phyloP scores from a whole-genome alignment of 2,888 invertebrate species.

The Leptopterna dolabrata region DNA sequence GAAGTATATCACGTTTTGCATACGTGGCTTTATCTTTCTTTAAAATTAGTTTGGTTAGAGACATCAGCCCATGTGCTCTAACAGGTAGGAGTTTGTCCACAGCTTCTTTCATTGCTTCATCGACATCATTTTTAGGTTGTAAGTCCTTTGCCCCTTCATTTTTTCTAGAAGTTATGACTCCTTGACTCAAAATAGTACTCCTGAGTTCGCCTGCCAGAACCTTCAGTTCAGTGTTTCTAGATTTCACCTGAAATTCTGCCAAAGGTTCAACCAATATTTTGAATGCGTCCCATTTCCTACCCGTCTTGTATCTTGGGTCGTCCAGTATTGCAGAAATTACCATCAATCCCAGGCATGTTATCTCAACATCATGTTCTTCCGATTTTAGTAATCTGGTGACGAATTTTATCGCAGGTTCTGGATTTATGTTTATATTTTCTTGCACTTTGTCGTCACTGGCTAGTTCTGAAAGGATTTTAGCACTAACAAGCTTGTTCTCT shows the following conservation, averaged over 20 bases:
- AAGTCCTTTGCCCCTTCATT: not conserved
- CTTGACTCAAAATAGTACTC: slow-evolving; percentile 65
- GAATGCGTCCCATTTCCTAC: slow-evolving; percentile 65
- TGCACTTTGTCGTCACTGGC: slow-evolving; percentile 66
- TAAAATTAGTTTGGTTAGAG: slow-evolving; percentile 78
- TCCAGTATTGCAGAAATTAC: slow-evolving; percentile 67
- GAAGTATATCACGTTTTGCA: slow-evolving; percentile 74
- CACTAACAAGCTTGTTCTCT: slow-evolving; percentile 65
- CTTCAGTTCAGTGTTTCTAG: slow-evolving; percentile 63
- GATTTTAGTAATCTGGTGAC: slow-evolving; percentile 66
- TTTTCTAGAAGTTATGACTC: slow-evolving; percentile 58
- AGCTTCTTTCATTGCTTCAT: slow-evolving; percentile 73
- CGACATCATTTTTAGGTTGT: slow-evolving; percentile 29
- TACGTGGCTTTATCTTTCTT: slow-evolving; percentile 74
- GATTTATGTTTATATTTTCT: slow-evolving; percentile 66
- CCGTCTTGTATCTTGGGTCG: slow-evolving; percentile 61
- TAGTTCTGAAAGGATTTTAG: slow-evolving; percentile 66
- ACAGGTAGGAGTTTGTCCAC: slow-evolving; percentile 81
- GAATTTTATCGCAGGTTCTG: slow-evolving; percentile 66
- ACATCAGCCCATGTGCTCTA: slow-evolving; percentile 82
- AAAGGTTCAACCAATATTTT: slow-evolving; percentile 65
- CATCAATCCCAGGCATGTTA: slow-evolving; percentile 67
- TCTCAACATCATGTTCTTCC: slow-evolving; percentile 61
- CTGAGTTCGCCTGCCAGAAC: slow-evolving; percentile 65
- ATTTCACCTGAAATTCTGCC: slow-evolving; percentile 61